A percentile compares a stretch with the other conserved stretches of the same genome.
phyloP scores from a whole-genome alignment of 2,113 vertebrate species.

The Typhlomys cinereus region DNA sequence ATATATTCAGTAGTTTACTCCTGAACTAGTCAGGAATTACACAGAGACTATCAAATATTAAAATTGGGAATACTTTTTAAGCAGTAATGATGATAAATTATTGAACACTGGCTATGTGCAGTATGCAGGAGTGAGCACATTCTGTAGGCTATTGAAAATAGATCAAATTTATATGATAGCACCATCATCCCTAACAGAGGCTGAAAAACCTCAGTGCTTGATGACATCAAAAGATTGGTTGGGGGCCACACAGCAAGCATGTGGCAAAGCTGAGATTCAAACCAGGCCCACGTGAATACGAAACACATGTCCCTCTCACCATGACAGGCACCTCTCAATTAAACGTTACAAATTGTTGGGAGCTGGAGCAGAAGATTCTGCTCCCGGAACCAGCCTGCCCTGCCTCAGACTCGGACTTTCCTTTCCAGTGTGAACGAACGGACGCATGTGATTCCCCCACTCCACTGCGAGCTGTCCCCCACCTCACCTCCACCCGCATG shows the following conservation, averaged over 20 bases:
- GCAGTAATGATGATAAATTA: conserved; percentile 12
- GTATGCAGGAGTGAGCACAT: background rate
- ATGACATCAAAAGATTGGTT: conserved; percentile 59
- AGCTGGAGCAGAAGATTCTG: background rate
- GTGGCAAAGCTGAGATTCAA: conserved; percentile 42
- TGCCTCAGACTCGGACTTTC: background rate
- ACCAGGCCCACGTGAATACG: conserved; percentile 45
- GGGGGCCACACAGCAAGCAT: conserved; percentile 46
- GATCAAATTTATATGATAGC: background rate
- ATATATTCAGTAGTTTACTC: conserved; percentile 62
- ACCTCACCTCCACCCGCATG: background rate
- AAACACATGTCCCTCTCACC: conserved; percentile 21
- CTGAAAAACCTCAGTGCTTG: background rate
- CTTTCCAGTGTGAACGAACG: background rate
- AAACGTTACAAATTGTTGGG: conserved; percentile 44
- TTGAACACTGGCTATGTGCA: background rate
- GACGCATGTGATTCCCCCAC: background rate
- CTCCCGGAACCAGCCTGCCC: background rate
- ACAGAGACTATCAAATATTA: conserved; percentile 66
- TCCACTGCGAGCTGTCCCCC: background rate
- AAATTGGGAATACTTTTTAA: conserved; percentile 53
- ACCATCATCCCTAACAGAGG: background rate
- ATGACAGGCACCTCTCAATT: background rate
- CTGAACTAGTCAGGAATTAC: conserved; percentile 61
- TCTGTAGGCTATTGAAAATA: conserved; percentile 32